A percentile compares a stretch with the other conserved stretches of the same genome.
Conservation (phyloP, 2,797 vertebrate genomes). For the Rhinoraja longicauda region DNA sequence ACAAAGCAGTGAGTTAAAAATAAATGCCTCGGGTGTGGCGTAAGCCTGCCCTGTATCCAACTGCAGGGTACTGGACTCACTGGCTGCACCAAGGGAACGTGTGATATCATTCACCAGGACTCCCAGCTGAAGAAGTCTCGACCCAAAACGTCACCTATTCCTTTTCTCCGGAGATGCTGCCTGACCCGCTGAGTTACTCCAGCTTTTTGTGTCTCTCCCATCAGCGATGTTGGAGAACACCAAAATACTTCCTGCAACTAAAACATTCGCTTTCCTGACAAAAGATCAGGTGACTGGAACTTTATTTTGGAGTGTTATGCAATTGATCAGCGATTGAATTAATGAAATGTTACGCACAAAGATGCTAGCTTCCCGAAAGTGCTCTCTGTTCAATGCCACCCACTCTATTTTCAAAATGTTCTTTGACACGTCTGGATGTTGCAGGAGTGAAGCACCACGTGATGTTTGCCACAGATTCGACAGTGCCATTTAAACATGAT, state of each 20-base stretch:
- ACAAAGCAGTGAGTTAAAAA: neutral
- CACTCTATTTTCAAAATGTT: neutral
- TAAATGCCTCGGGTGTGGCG: neutral
- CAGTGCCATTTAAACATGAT: too few species aligned
- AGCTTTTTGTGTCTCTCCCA: neutral
- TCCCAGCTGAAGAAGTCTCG: neutral
- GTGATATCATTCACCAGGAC: neutral
- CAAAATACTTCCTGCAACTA: neutral
- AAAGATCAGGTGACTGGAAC: neutral
- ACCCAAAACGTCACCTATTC: too few species aligned
- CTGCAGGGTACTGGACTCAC: too few species aligned
- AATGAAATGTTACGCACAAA: neutral
- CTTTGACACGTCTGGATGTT: neutral
- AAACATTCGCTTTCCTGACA: neutral
- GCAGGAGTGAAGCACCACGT: neutral
- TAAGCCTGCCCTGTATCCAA: neutral
- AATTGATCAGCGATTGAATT: neutral
- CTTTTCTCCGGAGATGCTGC: too few species aligned
- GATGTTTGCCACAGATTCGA: too few species aligned
- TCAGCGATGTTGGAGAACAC: neutral
- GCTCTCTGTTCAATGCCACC: neutral
- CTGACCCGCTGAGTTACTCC: too few species aligned
- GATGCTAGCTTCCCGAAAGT: neutral
- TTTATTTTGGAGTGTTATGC: neutral
- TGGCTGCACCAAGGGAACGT: neutral